These are phyloP conservation scores for Myzus persicae DNA, from an alignment of 1,140 invertebrate genomes.

Conservation along the genomic window DNA sequence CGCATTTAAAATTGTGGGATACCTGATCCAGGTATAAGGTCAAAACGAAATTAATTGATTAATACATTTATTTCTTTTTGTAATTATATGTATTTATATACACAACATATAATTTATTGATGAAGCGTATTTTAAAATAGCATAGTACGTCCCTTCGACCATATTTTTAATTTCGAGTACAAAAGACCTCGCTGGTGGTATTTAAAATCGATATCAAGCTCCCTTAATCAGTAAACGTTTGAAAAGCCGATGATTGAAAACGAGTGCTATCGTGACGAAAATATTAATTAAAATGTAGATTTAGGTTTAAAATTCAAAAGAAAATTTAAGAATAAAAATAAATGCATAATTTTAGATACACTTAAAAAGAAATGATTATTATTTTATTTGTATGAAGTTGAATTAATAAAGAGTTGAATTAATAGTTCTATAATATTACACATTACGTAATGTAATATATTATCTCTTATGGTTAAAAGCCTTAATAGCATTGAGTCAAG, in stretches of 20 bases:
- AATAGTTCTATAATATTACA: too few relatives aligned
- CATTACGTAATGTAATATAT: background rate
- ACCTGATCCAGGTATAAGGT: background rate
- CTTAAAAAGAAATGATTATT: background rate
- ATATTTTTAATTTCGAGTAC: background rate
- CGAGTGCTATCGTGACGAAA: background rate
- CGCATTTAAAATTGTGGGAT: background rate
- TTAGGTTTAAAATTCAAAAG: background rate
- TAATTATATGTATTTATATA: background rate
- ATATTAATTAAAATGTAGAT: background rate
- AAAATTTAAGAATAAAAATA: background rate
- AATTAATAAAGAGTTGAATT: background rate
- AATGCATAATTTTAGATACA: background rate
- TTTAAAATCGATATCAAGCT: background rate
- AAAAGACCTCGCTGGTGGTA: background rate
- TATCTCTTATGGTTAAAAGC: background rate
- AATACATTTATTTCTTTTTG: background rate
- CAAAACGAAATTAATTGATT: background rate
- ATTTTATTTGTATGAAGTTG: background rate
- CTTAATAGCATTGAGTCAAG: background rate
- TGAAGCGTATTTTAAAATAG: background rate
- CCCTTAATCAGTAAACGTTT: background rate
- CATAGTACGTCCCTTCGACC: background rate
- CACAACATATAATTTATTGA: background rate
- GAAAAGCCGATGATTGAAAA: background rate